Evolutionary conservation across 2,797 vertebrate species (phyloP).

Genomic region (Zenarchopterus dispar): DNA sequence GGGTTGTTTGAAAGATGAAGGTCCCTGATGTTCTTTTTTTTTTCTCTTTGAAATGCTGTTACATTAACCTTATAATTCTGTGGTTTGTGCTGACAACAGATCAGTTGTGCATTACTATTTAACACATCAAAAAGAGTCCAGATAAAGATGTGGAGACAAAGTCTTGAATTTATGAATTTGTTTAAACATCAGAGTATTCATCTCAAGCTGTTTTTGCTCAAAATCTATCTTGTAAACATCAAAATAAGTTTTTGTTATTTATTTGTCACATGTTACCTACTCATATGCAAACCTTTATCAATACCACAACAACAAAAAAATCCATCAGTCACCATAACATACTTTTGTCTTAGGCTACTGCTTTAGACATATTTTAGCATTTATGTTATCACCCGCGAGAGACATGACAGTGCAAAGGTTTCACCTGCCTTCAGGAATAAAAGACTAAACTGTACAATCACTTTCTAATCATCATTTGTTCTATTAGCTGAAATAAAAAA

Average conservation of each 20-base stretch:
- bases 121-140: background rate
- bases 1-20: constrained; percentile 43
- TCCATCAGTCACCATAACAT: too few relatives aligned
- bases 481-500: too few relatives aligned
- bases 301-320: too few relatives aligned
- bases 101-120: constrained; percentile 24
- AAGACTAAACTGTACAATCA: too few relatives aligned
- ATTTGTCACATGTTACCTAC: background rate
- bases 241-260: background rate
- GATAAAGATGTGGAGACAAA: constrained; percentile 3
- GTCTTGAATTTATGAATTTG: constrained; percentile 7
- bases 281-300: too few relatives aligned
- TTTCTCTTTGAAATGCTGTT: constrained; percentile 19
- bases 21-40: constrained; percentile 5
- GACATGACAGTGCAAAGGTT: too few relatives aligned
- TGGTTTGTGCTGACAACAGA: constrained; percentile 15
- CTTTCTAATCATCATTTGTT: too few relatives aligned
- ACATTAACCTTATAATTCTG: constrained; percentile 38
- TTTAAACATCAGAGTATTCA: background rate
- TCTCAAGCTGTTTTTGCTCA: background rate
- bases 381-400: too few relatives aligned
- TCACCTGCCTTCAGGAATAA: too few relatives aligned
- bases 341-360: too few relatives aligned
- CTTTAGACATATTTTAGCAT: too few relatives aligned
- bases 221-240: constrained; percentile 6